Conservation (phyloP, 2,113 vertebrate genomes). For the Sphyrna mokarran region DNA sequence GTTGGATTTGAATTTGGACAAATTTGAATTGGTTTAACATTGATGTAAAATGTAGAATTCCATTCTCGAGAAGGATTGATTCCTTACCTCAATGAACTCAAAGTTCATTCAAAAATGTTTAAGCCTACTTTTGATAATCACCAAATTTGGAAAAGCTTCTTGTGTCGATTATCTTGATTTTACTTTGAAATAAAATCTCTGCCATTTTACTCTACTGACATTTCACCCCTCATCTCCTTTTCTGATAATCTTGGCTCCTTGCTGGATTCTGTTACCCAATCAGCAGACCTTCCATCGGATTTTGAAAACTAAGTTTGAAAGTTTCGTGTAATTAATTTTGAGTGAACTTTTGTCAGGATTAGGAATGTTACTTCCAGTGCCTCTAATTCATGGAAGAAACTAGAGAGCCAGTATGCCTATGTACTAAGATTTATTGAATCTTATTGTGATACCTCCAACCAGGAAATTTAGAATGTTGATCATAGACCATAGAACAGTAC, state of each 20-base stretch:
- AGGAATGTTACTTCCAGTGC: background rate
- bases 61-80: background rate
- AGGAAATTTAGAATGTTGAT: too few species aligned
- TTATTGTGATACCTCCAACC: background rate
- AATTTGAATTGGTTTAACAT: background rate
- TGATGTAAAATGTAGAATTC: background rate
- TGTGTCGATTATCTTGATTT: background rate
- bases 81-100: background rate
- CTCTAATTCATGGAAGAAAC: background rate
- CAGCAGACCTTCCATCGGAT: background rate
- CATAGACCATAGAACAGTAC: too few species aligned
- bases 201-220: background rate
- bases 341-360: background rate
- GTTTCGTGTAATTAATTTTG: background rate
- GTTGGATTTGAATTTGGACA: background rate
- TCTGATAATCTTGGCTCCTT: background rate
- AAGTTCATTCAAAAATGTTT: background rate
- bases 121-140: background rate
- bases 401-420: background rate
- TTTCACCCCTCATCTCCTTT: background rate
- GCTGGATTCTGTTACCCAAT: background rate
- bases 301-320: background rate
- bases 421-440: background rate
- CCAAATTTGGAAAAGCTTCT: background rate
- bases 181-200: background rate